Conservation (phyloP, 2,113 vertebrate genomes). For the Romanogobio albipinnatus region DNA sequence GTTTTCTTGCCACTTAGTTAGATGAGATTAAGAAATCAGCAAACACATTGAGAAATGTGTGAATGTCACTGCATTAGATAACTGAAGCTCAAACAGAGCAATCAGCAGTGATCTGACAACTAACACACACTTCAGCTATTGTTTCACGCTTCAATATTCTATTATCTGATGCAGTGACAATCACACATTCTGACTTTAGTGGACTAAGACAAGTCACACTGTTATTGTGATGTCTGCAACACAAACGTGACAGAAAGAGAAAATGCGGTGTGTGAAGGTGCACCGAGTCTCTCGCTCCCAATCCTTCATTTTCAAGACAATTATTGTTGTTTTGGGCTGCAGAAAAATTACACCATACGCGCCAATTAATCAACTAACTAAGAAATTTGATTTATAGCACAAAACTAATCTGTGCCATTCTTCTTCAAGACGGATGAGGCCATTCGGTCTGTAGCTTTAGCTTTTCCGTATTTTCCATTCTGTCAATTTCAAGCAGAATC, state of each 20-base stretch:
- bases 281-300: not conserved
- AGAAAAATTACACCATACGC: slow-evolving; percentile 3
- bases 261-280: not conserved
- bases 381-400: slow-evolving; percentile 34
- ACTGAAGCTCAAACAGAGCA: no score
- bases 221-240: not conserved
- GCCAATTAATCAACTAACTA: slow-evolving; percentile 34
- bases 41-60: no score
- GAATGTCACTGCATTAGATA: no score
- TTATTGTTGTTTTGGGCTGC: not conserved
- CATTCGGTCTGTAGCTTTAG: slow-evolving; percentile 14
- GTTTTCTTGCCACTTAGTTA: no score
- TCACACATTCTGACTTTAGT: not conserved
- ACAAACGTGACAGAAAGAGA: not conserved
- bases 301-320: not conserved
- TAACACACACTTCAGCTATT: no score
- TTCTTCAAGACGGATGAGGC: slow-evolving; percentile 23
- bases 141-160: no score
- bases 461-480: slow-evolving; percentile 7
- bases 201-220: not conserved
- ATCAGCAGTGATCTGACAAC: no score
- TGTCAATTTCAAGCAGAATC: slow-evolving; percentile 59
- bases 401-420: slow-evolving; percentile 19
- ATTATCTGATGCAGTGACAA: not conserved
- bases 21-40: no score